These are phyloP conservation scores for Eutolmus rufibarbis DNA, from an alignment of 2,888 invertebrate species.

Conservation along the genomic window DNA sequence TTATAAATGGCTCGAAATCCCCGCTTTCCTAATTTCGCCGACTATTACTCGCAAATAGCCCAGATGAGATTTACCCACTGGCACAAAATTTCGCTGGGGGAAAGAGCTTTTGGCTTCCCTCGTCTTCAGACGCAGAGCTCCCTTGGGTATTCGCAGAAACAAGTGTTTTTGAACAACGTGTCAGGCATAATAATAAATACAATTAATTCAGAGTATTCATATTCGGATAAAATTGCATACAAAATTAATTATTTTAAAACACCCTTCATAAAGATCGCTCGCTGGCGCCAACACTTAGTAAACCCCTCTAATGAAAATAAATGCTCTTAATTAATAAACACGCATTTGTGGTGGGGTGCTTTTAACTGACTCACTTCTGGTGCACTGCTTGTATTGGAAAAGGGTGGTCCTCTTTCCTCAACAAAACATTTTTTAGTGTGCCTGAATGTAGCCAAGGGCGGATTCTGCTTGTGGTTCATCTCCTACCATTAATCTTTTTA, in stretches of 20 bases:
- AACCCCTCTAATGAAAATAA: conserved; percentile 63
- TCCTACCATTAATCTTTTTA: conserved; percentile 19
- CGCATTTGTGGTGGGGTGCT: conserved; percentile 58
- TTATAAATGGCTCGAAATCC: conserved; percentile 4
- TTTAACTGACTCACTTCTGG: conserved; percentile 45
- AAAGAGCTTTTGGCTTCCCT: neutral
- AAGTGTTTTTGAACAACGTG: conserved; percentile 50
- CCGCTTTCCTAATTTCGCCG: neutral
- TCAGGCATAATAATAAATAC: conserved; percentile 52
- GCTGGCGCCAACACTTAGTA: conserved; percentile 48
- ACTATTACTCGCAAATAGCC: conserved; percentile 27
- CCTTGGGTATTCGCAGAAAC: conserved; percentile 46
- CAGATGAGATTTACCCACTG: conserved; percentile 36
- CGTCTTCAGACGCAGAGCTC: conserved; percentile 9
- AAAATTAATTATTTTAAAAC: conserved; percentile 48
- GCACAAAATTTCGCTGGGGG: neutral
- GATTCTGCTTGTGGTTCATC: neutral
- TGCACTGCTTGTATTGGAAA: conserved; percentile 42
- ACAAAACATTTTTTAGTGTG: neutral
- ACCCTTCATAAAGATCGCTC: conserved; percentile 44
- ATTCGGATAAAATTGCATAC: conserved; percentile 47
- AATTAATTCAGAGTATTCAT: conserved; percentile 49
- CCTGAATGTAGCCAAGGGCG: neutral
- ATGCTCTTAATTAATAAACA: conserved; percentile 64
- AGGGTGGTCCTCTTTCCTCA: neutral